Percentiles rank a stretch among this genome's conserved stretches.
Evolutionary conservation across 2,888 invertebrate species (phyloP).

Genomic region (Gerosis bhagava): DNA sequence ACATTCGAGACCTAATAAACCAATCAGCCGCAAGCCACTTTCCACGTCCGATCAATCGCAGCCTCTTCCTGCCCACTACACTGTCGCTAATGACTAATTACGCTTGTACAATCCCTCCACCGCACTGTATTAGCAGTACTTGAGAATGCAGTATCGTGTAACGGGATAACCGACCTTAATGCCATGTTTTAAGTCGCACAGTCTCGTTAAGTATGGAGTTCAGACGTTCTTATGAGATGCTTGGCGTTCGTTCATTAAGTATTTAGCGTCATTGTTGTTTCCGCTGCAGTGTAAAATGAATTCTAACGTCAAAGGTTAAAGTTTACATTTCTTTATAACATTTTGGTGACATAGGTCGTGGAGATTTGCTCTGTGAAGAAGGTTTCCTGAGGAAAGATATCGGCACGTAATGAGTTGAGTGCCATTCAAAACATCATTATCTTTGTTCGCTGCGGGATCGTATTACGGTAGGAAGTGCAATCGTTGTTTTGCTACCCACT

Average conservation of each 20-base stretch:
- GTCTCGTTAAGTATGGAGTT: slow-evolving; percentile 37
- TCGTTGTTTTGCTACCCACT: slow-evolving; percentile 19
- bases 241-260: slow-evolving; percentile 68
- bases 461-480: slow-evolving; percentile 27
- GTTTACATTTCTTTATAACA: slow-evolving; percentile 36
- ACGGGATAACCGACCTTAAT: slow-evolving; percentile 44
- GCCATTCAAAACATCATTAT: slow-evolving; percentile 75
- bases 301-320: slow-evolving; percentile 22
- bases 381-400: slow-evolving; percentile 70
- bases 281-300: slow-evolving; percentile 29
- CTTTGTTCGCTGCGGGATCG: slow-evolving; percentile 55
- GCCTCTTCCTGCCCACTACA: slow-evolving; percentile 68
- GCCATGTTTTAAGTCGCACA: slow-evolving; percentile 31
- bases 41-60: slow-evolving; percentile 62
- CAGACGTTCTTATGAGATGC: slow-evolving; percentile 51
- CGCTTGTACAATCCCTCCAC: slow-evolving; percentile 68
- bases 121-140: slow-evolving; percentile 49
- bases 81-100: slow-evolving; percentile 78
- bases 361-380: slow-evolving; percentile 48
- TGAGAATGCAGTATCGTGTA: slow-evolving; percentile 32
- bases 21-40: slow-evolving; percentile 43
- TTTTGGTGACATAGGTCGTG: slow-evolving; percentile 40
- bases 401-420: slow-evolving; percentile 75
- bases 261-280: slow-evolving; percentile 60
- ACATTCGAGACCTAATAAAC: slow-evolving; percentile 38